phyloP scores from a whole-genome alignment of 2,797 vertebrate species.

The Urophycis tenuis region DNA sequence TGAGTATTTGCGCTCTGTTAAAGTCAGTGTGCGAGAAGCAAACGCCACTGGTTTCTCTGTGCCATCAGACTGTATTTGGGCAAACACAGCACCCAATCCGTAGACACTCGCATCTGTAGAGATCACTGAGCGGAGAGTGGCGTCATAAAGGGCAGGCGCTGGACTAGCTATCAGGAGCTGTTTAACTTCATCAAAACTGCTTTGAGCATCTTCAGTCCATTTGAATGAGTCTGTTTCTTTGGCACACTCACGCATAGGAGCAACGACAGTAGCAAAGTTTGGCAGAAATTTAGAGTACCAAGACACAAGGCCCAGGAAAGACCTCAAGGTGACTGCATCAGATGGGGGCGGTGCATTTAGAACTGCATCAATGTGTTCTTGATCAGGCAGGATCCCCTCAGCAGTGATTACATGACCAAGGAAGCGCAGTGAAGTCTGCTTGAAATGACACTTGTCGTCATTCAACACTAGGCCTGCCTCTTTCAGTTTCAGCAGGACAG shows the following conservation, averaged over 20 bases:
- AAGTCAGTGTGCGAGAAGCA: slow-evolving; percentile 17
- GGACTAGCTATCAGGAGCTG: too few species aligned
- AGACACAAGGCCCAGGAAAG: slow-evolving; percentile 21
- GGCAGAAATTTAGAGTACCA: slow-evolving; percentile 27
- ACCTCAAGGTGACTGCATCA: too few species aligned
- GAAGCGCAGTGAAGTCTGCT: background rate
- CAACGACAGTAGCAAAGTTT: slow-evolving; percentile 21
- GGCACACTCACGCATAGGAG: slow-evolving; percentile 6
- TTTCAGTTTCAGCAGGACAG: too few species aligned
- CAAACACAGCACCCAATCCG: slow-evolving; percentile 1
- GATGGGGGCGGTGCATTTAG: slow-evolving; percentile 10
- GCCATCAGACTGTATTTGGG: slow-evolving; percentile 16
- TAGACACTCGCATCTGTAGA: slow-evolving; percentile 14
- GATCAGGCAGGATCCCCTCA: slow-evolving; percentile 25
- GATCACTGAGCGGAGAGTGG: too few species aligned
- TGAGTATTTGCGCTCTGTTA: slow-evolving; percentile 19
- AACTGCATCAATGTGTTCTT: slow-evolving; percentile 15
- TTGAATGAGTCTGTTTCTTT: background rate
- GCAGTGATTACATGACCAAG: slow-evolving; percentile 13
- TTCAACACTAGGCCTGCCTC: slow-evolving; percentile 15
- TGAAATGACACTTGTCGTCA: slow-evolving; percentile 19
- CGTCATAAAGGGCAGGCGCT: too few species aligned
- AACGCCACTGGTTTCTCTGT: slow-evolving; percentile 17
- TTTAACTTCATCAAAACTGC: too few species aligned
- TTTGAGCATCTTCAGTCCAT: too few species aligned